Percentiles rank a stretch among this genome's conserved stretches.
Evolutionary conservation across 1,140 invertebrate genomes (phyloP).

Genomic region (Drosophila albomicans): DNA sequence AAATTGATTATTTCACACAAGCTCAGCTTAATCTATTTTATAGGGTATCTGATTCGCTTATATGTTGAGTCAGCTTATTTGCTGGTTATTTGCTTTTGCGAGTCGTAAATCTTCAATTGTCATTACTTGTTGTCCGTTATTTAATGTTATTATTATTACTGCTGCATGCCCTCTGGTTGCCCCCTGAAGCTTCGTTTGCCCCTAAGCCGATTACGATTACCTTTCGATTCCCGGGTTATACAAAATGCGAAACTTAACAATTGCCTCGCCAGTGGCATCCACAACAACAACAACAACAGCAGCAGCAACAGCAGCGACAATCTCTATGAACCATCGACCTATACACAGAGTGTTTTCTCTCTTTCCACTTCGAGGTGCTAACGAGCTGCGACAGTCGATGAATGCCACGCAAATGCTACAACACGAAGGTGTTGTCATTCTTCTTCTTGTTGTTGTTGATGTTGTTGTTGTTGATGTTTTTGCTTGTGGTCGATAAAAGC

Average conservation of each 20-base stretch:
- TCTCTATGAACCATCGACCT: background rate
- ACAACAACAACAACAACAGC: background rate
- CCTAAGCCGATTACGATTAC: conserved; percentile 38
- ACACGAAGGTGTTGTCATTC: conserved; percentile 31
- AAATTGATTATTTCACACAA: too few species aligned
- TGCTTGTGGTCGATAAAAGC: conserved; percentile 31
- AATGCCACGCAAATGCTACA: conserved; percentile 39
- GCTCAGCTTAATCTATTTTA: conserved; percentile 1
- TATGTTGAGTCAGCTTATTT: background rate
- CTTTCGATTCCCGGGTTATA: conserved; percentile 28
- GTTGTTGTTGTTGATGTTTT: conserved; percentile 2
- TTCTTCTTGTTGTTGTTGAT: background rate
- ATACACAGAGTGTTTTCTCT: background rate
- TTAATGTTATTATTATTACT: conserved; percentile 70
- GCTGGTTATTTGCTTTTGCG: conserved; percentile 28
- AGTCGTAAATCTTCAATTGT: conserved; percentile 71
- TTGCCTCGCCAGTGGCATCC: conserved; percentile 27
- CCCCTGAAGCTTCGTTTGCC: background rate
- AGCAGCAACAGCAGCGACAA: background rate
- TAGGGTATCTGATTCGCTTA: background rate
- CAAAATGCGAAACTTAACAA: conserved; percentile 31
- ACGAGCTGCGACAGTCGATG: conserved; percentile 53
- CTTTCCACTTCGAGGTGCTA: conserved; percentile 45
- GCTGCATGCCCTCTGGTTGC: conserved; percentile 1
- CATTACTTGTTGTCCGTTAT: conserved; percentile 74